These are phyloP conservation scores for Oryzias woworae DNA, from an alignment of 2,113 vertebrate genomes.

Conservation along the genomic window DNA sequence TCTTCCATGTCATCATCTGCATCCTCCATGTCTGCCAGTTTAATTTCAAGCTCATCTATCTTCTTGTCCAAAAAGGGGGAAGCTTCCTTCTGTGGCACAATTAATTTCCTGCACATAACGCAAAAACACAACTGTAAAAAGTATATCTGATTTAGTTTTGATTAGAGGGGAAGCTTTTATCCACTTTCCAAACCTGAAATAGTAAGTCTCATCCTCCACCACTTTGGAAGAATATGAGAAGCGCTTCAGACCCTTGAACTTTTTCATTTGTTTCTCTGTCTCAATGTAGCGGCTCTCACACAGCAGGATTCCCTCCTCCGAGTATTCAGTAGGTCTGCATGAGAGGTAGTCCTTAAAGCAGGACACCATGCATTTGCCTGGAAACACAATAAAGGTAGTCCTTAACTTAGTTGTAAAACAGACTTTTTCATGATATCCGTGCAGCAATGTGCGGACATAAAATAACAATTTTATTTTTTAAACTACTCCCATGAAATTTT, in stretches of 20 bases:
- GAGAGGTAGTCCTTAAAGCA: slow-evolving; percentile 98
- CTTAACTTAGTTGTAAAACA: neutral
- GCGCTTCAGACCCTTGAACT: slow-evolving; percentile 95
- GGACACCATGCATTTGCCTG: slow-evolving; percentile 94
- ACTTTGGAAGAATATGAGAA: slow-evolving; percentile 98
- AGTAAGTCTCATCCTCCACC: slow-evolving; percentile 95
- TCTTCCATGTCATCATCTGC: slow-evolving; percentile 93
- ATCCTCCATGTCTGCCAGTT: slow-evolving; percentile 91
- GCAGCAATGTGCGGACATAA: too few species aligned
- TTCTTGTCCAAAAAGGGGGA: slow-evolving; percentile 96
- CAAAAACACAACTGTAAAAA: neutral
- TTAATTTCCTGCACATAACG: slow-evolving; percentile 82
- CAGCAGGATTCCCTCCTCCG: slow-evolving; percentile 89
- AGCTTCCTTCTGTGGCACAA: slow-evolving; percentile 94
- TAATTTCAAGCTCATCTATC: slow-evolving; percentile 94
- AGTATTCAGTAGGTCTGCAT: slow-evolving; percentile 92
- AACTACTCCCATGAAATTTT: too few species aligned
- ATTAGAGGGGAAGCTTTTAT: neutral
- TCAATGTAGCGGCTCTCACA: slow-evolving; percentile 98
- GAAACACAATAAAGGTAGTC: neutral
- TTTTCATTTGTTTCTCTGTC: slow-evolving; percentile 95
- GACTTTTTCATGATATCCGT: too few species aligned
- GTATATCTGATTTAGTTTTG: neutral
- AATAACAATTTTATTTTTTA: too few species aligned
- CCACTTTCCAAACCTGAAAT: slow-evolving; percentile 87